Base-by-base conservation (phyloP, 2,888 invertebrate genomes). In the Lysandra coridon region DNA sequence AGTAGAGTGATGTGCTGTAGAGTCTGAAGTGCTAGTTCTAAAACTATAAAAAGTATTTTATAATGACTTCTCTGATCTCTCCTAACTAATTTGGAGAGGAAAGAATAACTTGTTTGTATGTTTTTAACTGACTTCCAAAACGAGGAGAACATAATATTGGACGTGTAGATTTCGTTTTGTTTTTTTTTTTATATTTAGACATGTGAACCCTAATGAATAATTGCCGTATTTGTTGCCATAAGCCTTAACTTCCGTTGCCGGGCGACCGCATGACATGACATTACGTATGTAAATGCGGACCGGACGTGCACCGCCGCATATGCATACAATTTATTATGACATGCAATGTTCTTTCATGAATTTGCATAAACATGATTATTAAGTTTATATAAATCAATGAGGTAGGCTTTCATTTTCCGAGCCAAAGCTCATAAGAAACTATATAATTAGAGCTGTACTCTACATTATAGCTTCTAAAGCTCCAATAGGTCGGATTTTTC, bases 231-330 rank as follows among this genome's bases (percentile, higher is more conserved):
- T 69, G 33, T 37, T 69, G 33, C 69, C 14, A 14, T 69, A 37
- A 69, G 69, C 69, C 69, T 14, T 74, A 44, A 76, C 76, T 76
- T 76, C 77, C 78, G 82, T 75, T 53, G 73, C 62, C 30, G 37
- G 74, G 78, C 74, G 79, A 79, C 73, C 37, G 79, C 40, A 40
- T 40, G 60, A 74, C 74, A 75, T 33, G 79, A 79, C 74, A 75
- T 74, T 62, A 81, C 62, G 74, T 77, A 62, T 62, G 73, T 75
- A 62, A 73, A 79, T 79, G 75, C 49, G 40, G 76, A n/a, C 44
- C 79, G 76, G 77, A 62, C 60, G 79, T 60, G 57, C 73, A 73
- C 23, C 60, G 76, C 57, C 76, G 49, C 30, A 76, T 76, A 76
- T 76, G 57, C 76, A 76, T 57, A 76, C 76, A 76, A 76, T 76